These are phyloP conservation scores for Labeo catla DNA, from an alignment of 2,113 vertebrate genomes.

Conservation along the genomic window DNA sequence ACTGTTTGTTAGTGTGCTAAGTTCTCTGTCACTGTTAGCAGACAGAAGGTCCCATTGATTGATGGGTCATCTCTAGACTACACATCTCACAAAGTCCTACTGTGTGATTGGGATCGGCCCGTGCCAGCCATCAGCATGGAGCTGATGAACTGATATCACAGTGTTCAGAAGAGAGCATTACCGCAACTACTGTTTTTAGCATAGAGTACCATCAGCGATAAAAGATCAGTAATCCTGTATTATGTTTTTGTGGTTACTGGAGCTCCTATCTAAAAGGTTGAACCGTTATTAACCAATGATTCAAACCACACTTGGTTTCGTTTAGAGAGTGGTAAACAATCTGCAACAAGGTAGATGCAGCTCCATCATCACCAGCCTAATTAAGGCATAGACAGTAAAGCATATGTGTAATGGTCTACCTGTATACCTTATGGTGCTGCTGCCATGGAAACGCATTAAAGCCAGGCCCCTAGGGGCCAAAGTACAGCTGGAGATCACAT, in stretches of 20 bases:
- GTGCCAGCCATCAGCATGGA: slow-evolving; percentile 27
- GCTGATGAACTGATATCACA: slow-evolving; percentile 17
- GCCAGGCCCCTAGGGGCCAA: slow-evolving; percentile 2
- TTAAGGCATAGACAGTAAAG: neutral
- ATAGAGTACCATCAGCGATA: neutral
- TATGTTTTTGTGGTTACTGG: neutral
- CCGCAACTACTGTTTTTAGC: neutral
- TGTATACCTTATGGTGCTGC: slow-evolving; percentile 14
- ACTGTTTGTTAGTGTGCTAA: neutral
- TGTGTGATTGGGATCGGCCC: neutral
- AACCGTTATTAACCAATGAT: neutral
- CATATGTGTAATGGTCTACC: slow-evolving; percentile 13
- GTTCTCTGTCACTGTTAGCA: neutral
- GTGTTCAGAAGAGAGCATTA: neutral
- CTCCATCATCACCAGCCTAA: neutral
- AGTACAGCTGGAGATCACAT: slow-evolving; percentile 24
- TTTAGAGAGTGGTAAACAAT: neutral
- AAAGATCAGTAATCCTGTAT: neutral
- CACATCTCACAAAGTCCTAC: slow-evolving; percentile 29
- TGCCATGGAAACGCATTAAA: slow-evolving; percentile 2
- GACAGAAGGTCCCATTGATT: neutral
- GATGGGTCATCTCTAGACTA: neutral
- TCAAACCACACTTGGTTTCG: neutral
- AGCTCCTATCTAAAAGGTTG: neutral
- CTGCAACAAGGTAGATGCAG: neutral